Evolutionary conservation across 2,113 vertebrate species (phyloP), one percentile per base, ranked within the genome.

Genomic region (Myxocyprinus asiaticus): DNA sequence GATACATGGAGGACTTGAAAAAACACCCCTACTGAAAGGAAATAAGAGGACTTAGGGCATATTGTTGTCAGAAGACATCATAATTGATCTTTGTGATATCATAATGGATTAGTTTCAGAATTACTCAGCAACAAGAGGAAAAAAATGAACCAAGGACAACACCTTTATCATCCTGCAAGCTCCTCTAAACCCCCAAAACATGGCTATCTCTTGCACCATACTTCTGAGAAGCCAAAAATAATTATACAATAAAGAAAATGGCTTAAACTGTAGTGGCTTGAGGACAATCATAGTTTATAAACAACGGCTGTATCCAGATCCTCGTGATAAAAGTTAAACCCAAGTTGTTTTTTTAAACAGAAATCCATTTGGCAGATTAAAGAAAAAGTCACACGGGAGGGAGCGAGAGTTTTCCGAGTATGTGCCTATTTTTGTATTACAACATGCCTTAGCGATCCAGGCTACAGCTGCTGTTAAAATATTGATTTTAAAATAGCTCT

Each of bases 351-450:
- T 33, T 33, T 33, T 33, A 1, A 33, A 33, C 22, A 33, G 22
- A 33, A 33, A 33, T 33, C 86, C 83, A 80, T 88, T 85, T 85
- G 88, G 90, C 85, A 83, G 89, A 86, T 87, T 84, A 88, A 85
- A 33, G 22, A 33, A 33, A 89, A 86, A 86, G 85, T 89, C 89
- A 90, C 88, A 88, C 87, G 82, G 83, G 68, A 81, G 68, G 45
- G 69, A 64, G 74, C 72, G 33, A 90, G 84, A 59, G 67, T 87
- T 85, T 89, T 88, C 82, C 74, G 87, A 90, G 81, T 90, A 92
- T 92, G 92, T 92, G 90, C 90, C 90, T 92, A 89, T 90, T 90
- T 89, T 86, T 89, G 89, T 91, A 88, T 91, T 84, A 91, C 88
- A 83, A 91, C 89, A 91, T 86, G 87, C 87, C 90, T 86, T 88